Conservation (phyloP, 2,113 vertebrate genomes). For the Cygnus atratus region DNA sequence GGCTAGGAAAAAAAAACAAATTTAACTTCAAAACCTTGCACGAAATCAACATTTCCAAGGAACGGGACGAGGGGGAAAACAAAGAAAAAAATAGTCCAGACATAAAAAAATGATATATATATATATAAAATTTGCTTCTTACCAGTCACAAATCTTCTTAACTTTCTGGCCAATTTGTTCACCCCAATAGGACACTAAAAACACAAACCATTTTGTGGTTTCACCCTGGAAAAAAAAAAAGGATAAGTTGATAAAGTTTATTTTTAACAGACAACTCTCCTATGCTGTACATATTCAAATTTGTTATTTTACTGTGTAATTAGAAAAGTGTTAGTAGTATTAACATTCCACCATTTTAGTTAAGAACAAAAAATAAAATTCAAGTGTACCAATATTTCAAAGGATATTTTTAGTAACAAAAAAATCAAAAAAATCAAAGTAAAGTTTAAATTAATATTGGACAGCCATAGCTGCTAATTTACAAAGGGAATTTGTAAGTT, state of each 20-base stretch:
- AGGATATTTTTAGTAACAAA: background rate
- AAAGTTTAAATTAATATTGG: background rate
- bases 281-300: background rate
- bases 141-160: constrained; percentile 99
- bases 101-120: background rate
- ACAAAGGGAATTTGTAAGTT: background rate
- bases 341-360: background rate
- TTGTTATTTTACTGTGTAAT: background rate
- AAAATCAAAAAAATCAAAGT: background rate
- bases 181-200: constrained; percentile 96
- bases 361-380: background rate
- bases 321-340: background rate
- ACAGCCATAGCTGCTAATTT: background rate
- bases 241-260: background rate
- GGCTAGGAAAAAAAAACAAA: background rate
- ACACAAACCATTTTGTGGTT: constrained; percentile 88
- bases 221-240: constrained; percentile 80
- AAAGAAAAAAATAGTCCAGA: background rate
- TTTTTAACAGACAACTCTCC: background rate
- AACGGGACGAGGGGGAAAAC: background rate
- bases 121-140: constrained; percentile 57
- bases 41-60: background rate
- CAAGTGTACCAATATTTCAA: background rate
- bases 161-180: constrained; percentile 97
- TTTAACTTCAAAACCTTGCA: background rate